Conservation (phyloP, 2,797 vertebrate genomes). For the Danio aesculapii region DNA sequence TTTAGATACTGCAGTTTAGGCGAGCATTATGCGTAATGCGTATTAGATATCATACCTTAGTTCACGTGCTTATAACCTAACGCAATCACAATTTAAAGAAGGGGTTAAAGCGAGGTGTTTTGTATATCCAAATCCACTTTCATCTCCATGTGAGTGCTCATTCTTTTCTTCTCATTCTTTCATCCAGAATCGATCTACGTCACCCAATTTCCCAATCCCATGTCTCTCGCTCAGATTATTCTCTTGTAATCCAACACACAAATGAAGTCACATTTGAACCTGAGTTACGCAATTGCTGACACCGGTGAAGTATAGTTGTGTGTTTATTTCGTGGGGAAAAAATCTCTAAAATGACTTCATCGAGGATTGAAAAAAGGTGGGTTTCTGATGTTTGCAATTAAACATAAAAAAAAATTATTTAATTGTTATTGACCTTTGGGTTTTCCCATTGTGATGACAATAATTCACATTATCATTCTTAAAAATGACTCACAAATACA, state of each 20-base stretch:
- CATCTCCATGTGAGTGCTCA: slow-evolving; percentile 12
- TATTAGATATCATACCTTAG: neutral
- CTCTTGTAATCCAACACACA: slow-evolving; percentile 20
- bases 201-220: slow-evolving; percentile 23
- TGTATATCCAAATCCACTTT: slow-evolving; percentile 44
- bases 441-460: neutral
- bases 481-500: neutral
- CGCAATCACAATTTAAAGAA: neutral
- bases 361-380: neutral
- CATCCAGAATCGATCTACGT: slow-evolving; percentile 25
- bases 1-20: neutral
- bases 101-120: slow-evolving; percentile 4
- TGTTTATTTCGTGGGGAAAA: neutral
- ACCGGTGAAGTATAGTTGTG: neutral
- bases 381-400: neutral
- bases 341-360: neutral
- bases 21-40: neutral
- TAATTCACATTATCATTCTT: neutral
- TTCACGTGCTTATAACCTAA: neutral
- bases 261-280: neutral
- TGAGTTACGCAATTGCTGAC: slow-evolving; percentile 18
- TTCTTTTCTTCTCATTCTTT: slow-evolving; percentile 9
- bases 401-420: neutral
- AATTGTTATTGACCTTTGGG: neutral
- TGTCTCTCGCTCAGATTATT: slow-evolving; percentile 26